These are phyloP conservation scores for Potorous gilbertii DNA, from an alignment of 2,797 vertebrate species.

Conservation along the genomic window DNA sequence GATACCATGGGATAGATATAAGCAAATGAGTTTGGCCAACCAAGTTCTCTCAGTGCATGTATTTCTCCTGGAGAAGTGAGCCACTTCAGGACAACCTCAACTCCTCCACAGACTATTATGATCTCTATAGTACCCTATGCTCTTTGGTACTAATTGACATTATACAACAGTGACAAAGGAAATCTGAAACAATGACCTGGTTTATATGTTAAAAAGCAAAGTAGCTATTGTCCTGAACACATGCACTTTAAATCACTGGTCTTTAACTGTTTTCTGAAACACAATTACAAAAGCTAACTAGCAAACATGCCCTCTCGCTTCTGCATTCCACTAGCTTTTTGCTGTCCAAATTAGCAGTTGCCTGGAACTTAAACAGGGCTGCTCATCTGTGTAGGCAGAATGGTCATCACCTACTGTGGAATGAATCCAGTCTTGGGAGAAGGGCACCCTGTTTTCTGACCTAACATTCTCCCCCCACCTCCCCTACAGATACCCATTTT, in stretches of 20 bases:
- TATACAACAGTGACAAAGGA: neutral
- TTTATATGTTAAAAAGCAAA: neutral
- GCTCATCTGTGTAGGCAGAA: neutral
- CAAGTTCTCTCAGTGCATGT: neutral
- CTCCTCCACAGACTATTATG: neutral
- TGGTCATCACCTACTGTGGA: neutral
- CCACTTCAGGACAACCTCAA: neutral
- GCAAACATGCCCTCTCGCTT: neutral
- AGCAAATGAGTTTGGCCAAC: neutral
- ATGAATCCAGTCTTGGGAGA: neutral
- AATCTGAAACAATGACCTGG: neutral
- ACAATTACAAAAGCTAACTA: neutral
- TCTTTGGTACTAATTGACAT: neutral
- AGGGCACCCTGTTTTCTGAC: neutral
- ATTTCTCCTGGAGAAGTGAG: neutral
- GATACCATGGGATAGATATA: neutral
- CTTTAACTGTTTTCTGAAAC: constrained; percentile 4
- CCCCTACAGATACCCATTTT: neutral
- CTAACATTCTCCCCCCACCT: fast-evolving
- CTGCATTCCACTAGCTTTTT: neutral
- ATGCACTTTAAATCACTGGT: constrained; percentile 1
- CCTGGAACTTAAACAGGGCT: neutral
- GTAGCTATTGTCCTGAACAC: neutral
- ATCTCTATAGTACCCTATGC: neutral
- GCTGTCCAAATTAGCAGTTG: neutral